phyloP scores from a whole-genome alignment of 2,113 vertebrate genomes.

The Oreocharis arfaki region DNA sequence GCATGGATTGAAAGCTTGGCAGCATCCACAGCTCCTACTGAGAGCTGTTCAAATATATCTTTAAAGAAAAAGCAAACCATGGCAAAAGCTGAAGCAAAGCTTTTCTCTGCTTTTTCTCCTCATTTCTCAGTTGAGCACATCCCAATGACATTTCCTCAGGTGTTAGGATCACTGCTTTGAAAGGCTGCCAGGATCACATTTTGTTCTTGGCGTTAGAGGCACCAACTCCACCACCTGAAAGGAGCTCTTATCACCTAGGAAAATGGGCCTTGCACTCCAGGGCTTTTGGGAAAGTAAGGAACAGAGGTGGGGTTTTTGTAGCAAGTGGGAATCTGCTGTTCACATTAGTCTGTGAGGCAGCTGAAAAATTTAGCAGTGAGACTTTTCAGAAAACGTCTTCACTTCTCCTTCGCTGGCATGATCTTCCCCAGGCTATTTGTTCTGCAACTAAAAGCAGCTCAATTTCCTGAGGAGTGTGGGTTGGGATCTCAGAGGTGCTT shows the following conservation, averaged over 20 bases:
- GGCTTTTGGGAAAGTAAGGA: background rate
- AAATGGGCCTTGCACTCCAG: background rate
- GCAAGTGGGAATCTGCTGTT: background rate
- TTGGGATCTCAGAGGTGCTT: background rate
- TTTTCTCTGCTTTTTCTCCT: background rate
- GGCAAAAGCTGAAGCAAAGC: background rate
- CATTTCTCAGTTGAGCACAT: background rate
- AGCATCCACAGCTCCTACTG: background rate
- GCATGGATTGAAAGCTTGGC: background rate
- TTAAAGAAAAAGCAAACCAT: background rate
- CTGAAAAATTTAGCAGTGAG: background rate
- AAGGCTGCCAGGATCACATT: background rate
- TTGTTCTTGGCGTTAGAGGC: background rate
- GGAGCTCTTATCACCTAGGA: background rate
- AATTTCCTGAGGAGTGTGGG: background rate
- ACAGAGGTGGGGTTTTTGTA: rapidly evolving
- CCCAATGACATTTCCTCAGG: background rate
- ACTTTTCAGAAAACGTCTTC: background rate
- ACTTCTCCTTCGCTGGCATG: background rate
- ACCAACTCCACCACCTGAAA: background rate
- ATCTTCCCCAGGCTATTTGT: background rate
- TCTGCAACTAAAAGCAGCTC: background rate
- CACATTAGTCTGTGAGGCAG: background rate
- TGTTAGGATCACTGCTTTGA: background rate
- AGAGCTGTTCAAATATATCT: background rate